Evolutionary conservation across 2,113 vertebrate genomes (phyloP).

Genomic region (Antigone vipio): DNA sequence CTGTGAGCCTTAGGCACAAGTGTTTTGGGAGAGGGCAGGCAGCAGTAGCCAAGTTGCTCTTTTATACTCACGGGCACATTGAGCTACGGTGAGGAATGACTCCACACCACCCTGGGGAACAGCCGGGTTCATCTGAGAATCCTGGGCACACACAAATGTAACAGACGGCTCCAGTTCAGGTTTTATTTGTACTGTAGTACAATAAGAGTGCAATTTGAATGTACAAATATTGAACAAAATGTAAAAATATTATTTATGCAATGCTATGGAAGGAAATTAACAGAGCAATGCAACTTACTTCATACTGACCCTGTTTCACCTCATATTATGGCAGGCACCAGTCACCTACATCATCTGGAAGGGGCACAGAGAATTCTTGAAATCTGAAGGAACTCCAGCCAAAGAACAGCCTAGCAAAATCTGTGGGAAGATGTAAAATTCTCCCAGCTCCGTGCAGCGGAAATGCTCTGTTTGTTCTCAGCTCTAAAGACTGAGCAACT

Average conservation of each 20-base stretch:
- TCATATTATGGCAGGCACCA: constrained; percentile 53
- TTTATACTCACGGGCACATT: neutral
- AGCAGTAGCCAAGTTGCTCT: neutral
- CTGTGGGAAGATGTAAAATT: constrained; percentile 10
- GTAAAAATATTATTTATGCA: constrained; percentile 69
- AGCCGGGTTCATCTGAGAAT: neutral
- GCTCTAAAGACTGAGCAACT: constrained; percentile 15
- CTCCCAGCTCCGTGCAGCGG: constrained; percentile 22
- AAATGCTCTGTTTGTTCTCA: constrained; percentile 39
- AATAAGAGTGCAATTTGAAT: constrained; percentile 71
- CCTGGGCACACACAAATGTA: constrained; percentile 42
- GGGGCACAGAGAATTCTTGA: neutral
- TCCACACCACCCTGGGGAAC: neutral
- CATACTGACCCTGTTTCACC: constrained; percentile 66
- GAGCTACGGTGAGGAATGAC: neutral
- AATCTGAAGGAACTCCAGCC: constrained; percentile 32
- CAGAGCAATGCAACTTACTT: constrained; percentile 49
- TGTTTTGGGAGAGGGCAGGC: neutral
- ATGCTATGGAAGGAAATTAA: constrained; percentile 66
- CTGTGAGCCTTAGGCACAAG: neutral
- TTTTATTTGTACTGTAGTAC: constrained; percentile 75
- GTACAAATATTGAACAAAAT: constrained; percentile 76
- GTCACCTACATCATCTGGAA: constrained; percentile 7
- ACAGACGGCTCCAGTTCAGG: constrained; percentile 63
- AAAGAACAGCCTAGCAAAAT: constrained; percentile 14